Evolutionary conservation across 2,113 vertebrate genomes (phyloP).

Genomic region (Oostethus manadensis): DNA sequence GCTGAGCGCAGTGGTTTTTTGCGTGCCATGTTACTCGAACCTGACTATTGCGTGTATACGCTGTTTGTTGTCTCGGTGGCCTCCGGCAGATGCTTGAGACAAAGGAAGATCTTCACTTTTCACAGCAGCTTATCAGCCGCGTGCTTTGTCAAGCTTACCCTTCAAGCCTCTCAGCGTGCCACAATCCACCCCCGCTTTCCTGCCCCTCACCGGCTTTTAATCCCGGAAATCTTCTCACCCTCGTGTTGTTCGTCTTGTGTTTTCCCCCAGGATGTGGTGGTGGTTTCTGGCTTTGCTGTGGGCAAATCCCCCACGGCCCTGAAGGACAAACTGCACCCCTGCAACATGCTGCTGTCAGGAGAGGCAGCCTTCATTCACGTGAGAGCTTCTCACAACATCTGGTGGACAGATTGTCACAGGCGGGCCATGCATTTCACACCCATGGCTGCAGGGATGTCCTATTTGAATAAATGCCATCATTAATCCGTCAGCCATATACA

Average conservation of each 20-base stretch:
- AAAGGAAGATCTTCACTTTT: constrained; percentile 35
- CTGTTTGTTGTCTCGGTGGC: constrained; percentile 33
- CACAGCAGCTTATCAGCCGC: constrained; percentile 32
- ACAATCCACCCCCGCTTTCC: constrained; percentile 31
- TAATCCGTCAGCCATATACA: no score
- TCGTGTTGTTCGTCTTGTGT: constrained; percentile 17
- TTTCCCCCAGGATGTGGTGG: constrained; percentile 58
- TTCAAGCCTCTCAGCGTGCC: constrained; percentile 18
- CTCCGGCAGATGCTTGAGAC: constrained; percentile 28
- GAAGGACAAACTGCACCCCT: constrained; percentile 62
- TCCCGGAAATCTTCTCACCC: constrained; percentile 4
- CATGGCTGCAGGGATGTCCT: no score
- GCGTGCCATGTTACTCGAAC: constrained; percentile 8
- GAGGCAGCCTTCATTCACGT: constrained; percentile 58
- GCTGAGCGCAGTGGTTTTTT: no score
- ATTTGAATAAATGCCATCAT: no score
- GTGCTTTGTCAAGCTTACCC: constrained; percentile 24
- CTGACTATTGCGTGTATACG: constrained; percentile 41
- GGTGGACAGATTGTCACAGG: background rate
- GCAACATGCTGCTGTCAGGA: constrained; percentile 62
- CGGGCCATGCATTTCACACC: no score
- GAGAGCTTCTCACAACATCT: constrained; percentile 19
- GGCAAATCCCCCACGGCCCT: constrained; percentile 59
- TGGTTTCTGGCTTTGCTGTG: constrained; percentile 61
- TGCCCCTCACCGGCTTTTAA: constrained; percentile 16